phyloP scores from a whole-genome alignment of 2,113 vertebrate species.

The Muntiacus reevesi region DNA sequence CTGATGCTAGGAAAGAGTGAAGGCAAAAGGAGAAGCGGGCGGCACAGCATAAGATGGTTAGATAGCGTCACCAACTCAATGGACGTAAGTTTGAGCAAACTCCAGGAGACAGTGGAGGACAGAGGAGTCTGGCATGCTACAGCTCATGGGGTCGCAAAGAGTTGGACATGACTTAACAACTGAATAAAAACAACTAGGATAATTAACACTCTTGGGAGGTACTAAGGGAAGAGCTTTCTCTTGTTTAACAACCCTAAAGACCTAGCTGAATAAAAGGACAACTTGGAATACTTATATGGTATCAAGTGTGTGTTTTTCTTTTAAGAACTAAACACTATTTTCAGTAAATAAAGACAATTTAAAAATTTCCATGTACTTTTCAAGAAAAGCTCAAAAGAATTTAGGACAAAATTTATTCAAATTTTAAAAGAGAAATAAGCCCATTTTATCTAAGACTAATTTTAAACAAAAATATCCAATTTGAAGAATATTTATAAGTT shows the following conservation, averaged over 20 bases:
- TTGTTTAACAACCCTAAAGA: background rate
- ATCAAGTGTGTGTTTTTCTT: background rate
- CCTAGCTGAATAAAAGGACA: background rate
- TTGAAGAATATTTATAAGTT: conserved; percentile 7
- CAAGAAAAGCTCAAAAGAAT: conserved; percentile 29
- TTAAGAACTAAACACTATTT: background rate
- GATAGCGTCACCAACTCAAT: background rate
- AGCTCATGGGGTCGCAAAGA: background rate
- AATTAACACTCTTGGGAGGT: background rate
- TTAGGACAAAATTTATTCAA: background rate
- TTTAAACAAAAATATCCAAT: conserved; percentile 41
- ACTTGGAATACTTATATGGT: conserved; percentile 13
- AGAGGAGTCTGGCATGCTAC: background rate
- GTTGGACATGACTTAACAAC: background rate
- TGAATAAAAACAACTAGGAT: background rate
- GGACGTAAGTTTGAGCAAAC: background rate
- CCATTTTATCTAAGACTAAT: conserved; percentile 25
- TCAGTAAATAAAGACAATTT: conserved; percentile 3
- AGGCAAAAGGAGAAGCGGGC: background rate
- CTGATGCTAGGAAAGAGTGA: background rate
- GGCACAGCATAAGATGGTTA: background rate
- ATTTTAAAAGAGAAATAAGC: conserved; percentile 10
- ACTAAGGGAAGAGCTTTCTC: background rate
- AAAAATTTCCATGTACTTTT: background rate
- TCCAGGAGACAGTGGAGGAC: background rate